Evolutionary conservation across 1,140 invertebrate species (phyloP).

Genomic region (Zaprionus tsacasi): DNA sequence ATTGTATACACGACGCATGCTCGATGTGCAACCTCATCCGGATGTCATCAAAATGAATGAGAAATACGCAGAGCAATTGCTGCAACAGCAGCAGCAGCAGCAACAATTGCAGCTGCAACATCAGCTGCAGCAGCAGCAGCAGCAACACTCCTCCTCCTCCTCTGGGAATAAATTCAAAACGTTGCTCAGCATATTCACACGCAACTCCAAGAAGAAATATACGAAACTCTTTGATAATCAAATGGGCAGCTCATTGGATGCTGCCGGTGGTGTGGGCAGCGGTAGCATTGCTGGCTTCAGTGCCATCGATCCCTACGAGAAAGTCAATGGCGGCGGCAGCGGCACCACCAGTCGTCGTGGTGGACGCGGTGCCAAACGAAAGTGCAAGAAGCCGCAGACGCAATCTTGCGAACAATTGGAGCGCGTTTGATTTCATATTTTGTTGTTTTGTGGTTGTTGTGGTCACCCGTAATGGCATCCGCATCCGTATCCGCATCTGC

Average conservation of each 20-base stretch:
- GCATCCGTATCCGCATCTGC: background rate
- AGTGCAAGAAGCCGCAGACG: conserved; percentile 68
- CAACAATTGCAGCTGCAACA: conserved; percentile 25
- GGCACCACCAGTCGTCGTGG: conserved; percentile 5
- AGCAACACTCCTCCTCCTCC: conserved; percentile 63
- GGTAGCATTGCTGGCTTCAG: conserved; percentile 41
- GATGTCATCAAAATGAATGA: conserved; percentile 79
- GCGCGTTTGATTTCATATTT: conserved; percentile 50
- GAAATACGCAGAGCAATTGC: conserved; percentile 42
- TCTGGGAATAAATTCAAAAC: conserved; percentile 57
- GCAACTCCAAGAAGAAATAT: conserved; percentile 70
- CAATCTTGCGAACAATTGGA: conserved; percentile 82
- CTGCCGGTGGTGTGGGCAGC: background rate
- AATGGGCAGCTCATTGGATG: conserved; percentile 15
- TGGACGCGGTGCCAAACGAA: conserved; percentile 46
- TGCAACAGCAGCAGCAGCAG: conserved; percentile 26
- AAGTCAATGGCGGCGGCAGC: conserved; percentile 42
- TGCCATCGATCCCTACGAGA: conserved; percentile 70
- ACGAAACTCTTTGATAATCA: conserved; percentile 71
- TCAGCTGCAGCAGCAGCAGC: conserved; percentile 39
- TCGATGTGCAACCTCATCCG: conserved; percentile 75
- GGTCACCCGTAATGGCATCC: conserved; percentile 3
- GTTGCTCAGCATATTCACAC: conserved; percentile 63
- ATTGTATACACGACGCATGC: conserved; percentile 64
- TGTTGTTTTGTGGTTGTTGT: conserved; percentile 8